Evolutionary conservation across 2,113 vertebrate species (phyloP).

Genomic region (Hippocampus barbouri): DNA sequence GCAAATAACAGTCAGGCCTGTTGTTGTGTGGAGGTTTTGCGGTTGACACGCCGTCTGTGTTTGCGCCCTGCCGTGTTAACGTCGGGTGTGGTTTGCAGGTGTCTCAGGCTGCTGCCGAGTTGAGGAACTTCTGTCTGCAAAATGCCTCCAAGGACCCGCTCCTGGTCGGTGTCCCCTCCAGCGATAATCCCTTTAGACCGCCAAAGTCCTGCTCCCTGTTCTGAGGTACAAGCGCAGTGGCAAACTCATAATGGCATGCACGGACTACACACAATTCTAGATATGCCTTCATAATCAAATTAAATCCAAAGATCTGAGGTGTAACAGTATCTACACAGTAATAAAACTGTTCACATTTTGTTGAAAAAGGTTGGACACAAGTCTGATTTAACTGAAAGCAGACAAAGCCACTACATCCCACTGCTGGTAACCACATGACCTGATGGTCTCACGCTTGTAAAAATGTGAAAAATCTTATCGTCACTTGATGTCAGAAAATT

Average conservation of each 20-base stretch:
- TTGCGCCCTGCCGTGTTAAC: conserved; percentile 2
- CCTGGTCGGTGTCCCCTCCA: conserved; percentile 74
- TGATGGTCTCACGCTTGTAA: too few species aligned
- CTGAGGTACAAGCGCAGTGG: conserved; percentile 56
- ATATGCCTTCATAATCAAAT: neutral
- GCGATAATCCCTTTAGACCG: conserved; percentile 77
- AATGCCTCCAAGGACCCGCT: conserved; percentile 77
- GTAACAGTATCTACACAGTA: too few species aligned
- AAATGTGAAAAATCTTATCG: too few species aligned
- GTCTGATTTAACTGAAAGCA: too few species aligned
- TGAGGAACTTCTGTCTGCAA: conserved; percentile 76
- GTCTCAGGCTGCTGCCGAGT: conserved; percentile 73
- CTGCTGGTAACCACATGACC: too few species aligned
- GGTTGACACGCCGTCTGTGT: neutral
- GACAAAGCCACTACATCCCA: too few species aligned
- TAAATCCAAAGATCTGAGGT: too few species aligned
- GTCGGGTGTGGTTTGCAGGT: conserved; percentile 58
- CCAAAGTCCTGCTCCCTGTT: conserved; percentile 76
- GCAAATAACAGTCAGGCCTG: conserved; percentile 30
- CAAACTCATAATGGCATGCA: neutral
- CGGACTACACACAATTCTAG: neutral
- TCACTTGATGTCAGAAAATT: too few species aligned
- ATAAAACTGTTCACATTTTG: too few species aligned
- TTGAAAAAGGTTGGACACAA: too few species aligned
- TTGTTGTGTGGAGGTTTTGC: neutral